Conservation (phyloP, 2,888 invertebrate genomes). For the Tanytarsus gracilentus region DNA sequence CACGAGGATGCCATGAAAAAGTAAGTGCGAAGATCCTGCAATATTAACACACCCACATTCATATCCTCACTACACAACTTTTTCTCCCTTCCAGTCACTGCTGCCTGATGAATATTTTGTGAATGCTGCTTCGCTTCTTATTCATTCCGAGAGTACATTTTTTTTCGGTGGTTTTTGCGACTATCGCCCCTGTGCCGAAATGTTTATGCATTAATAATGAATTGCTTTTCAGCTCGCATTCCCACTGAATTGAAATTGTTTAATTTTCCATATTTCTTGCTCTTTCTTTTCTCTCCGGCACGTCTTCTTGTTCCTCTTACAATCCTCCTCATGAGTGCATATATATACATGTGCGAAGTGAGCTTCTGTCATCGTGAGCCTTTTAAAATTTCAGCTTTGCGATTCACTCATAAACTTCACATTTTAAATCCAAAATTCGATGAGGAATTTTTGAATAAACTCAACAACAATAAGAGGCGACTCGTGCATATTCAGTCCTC, state of each 20-base stretch:
- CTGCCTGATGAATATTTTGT: neutral
- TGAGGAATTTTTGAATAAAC: neutral
- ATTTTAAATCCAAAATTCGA: constrained; percentile 4
- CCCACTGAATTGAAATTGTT: constrained; percentile 28
- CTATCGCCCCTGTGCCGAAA: constrained; percentile 18
- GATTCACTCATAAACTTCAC: constrained; percentile 3
- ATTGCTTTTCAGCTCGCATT: constrained; percentile 28
- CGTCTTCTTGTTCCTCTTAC: neutral
- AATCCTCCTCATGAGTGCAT: neutral
- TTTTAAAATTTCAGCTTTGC: neutral
- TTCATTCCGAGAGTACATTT: neutral
- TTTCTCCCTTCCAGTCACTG: neutral
- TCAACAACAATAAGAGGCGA: neutral
- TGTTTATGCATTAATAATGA: constrained; percentile 29
- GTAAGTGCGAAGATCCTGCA: constrained; percentile 26
- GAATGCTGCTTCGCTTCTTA: neutral
- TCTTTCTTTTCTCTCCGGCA: neutral
- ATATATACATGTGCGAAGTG: neutral
- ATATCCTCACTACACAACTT: neutral
- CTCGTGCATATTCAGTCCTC: neutral
- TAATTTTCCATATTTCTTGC: constrained; percentile 26
- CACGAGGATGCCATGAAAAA: constrained; percentile 1
- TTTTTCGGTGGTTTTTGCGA: constrained; percentile 24
- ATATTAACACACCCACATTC: constrained; percentile 23
- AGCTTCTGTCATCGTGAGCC: neutral